phyloP scores from a whole-genome alignment of 2,113 vertebrate species.

The Sigmodon hispidus region DNA sequence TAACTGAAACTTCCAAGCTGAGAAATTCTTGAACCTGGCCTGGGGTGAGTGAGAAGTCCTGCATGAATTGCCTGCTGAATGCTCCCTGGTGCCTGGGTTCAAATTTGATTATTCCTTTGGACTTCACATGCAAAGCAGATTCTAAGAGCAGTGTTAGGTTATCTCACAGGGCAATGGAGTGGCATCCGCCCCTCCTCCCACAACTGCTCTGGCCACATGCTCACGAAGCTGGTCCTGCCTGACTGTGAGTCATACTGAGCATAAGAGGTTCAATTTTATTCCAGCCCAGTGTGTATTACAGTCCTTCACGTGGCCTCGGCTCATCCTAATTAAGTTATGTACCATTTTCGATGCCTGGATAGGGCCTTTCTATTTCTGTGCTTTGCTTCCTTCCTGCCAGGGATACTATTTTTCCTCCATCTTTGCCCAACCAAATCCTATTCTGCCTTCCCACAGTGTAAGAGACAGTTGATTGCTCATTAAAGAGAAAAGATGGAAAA shows the following conservation, averaged over 20 bases:
- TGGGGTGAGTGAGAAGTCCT: neutral
- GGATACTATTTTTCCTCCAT: slow-evolving; percentile 1
- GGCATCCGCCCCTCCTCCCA: neutral
- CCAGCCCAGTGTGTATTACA: slow-evolving; percentile 9
- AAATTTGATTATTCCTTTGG: neutral
- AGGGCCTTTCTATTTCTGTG: slow-evolving; percentile 58
- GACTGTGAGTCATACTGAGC: slow-evolving; percentile 53
- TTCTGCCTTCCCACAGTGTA: slow-evolving; percentile 16
- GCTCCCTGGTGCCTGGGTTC: neutral
- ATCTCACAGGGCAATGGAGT: neutral
- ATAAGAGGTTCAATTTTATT: slow-evolving; percentile 53
- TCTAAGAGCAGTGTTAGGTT: neutral
- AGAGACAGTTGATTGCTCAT: slow-evolving; percentile 28
- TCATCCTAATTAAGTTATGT: slow-evolving; percentile 56
- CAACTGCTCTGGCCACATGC: neutral
- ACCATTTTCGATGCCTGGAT: slow-evolving; percentile 42
- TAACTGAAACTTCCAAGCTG: neutral
- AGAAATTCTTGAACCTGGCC: neutral
- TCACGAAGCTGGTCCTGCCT: neutral
- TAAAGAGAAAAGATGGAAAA: slow-evolving; percentile 42
- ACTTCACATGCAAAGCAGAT: neutral
- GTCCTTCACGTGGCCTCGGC: slow-evolving; percentile 13
- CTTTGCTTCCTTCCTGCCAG: slow-evolving; percentile 45
- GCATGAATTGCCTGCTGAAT: neutral
- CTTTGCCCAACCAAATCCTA: slow-evolving; percentile 52